A percentile compares a stretch with the other conserved stretches of the same genome.
These are phyloP conservation scores for Jaculus jaculus DNA, from an alignment of 2,113 vertebrate genomes.

Conservation along the genomic window DNA sequence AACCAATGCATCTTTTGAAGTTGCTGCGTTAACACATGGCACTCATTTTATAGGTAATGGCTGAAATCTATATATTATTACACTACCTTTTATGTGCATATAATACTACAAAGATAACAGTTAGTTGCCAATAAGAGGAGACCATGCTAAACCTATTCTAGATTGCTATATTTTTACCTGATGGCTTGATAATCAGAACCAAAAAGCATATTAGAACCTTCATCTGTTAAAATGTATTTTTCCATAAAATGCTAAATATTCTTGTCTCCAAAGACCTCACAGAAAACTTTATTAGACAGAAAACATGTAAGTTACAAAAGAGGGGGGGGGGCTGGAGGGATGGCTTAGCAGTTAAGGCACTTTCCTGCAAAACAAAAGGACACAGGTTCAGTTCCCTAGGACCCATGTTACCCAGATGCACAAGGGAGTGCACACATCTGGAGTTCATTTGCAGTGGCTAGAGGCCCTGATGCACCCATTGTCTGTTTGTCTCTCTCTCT, in stretches of 20 bases:
- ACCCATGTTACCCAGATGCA: no score
- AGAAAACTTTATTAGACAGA: not conserved
- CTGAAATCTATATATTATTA: not conserved
- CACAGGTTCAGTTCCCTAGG: no score
- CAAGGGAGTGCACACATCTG: no score
- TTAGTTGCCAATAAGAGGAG: not conserved
- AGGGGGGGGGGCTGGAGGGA: no score
- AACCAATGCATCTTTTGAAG: not conserved
- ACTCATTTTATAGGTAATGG: not conserved
- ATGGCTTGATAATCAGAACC: not conserved
- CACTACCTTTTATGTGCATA: not conserved
- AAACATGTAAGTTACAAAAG: not conserved
- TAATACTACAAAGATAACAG: not conserved
- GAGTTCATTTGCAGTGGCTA: no score
- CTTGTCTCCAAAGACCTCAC: not conserved
- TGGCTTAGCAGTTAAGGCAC: no score
- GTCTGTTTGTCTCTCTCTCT: no score
- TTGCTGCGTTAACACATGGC: not conserved
- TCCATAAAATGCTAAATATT: not conserved
- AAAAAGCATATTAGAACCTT: not conserved
- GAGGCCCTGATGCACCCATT: no score
- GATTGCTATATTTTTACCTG: not conserved
- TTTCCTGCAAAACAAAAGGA: no score
- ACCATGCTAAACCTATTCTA: not conserved
- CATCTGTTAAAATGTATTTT: constrained; percentile 1